A percentile compares a stretch with the other conserved stretches of the same genome.
phyloP scores from a whole-genome alignment of 64 coral and sea anemone species.

The Dendrophyllia cribrosa region DNA sequence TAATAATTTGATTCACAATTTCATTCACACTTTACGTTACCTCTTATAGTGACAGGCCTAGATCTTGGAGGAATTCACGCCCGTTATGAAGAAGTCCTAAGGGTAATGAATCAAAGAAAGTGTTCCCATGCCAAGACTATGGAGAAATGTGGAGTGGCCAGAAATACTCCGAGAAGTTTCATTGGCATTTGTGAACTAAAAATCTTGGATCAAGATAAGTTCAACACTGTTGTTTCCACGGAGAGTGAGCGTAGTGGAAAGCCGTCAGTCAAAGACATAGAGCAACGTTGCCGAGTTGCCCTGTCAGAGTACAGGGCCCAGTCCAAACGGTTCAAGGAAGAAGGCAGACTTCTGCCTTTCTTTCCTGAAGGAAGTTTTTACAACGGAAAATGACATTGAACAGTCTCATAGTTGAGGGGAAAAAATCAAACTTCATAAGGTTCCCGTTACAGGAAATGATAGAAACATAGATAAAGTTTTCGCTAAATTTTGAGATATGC shows the following conservation, averaged over 20 bases:
- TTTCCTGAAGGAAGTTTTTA: background rate
- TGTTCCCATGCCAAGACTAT: conserved; percentile 41
- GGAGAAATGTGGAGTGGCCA: conserved; percentile 29
- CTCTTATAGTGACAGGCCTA: conserved; percentile 22
- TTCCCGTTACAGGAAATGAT: background rate
- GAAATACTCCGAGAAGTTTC: background rate
- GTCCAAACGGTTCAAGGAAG: conserved; percentile 1
- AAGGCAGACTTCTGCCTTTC: conserved; percentile 1
- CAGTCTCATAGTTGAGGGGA: background rate
- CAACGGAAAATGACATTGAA: background rate
- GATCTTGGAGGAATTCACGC: conserved; percentile 17
- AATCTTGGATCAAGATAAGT: background rate
- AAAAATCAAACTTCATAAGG: conserved; percentile 5
- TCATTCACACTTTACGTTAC: conserved; percentile 24
- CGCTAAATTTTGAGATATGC: conserved; percentile 2
- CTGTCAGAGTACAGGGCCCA: conserved; percentile 4
- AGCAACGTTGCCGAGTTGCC: background rate
- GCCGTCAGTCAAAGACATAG: conserved; percentile 1
- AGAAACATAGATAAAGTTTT: conserved; percentile 34
- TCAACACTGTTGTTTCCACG: no score
- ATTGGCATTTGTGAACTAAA: background rate
- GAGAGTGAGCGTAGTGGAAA: background rate
- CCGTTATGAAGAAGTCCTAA: conserved; percentile 30
- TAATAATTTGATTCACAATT: conserved; percentile 12
- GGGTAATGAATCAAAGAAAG: conserved; percentile 15